Evolutionary conservation across 2,113 vertebrate genomes (phyloP).

Genomic region (Helogale parvula): DNA sequence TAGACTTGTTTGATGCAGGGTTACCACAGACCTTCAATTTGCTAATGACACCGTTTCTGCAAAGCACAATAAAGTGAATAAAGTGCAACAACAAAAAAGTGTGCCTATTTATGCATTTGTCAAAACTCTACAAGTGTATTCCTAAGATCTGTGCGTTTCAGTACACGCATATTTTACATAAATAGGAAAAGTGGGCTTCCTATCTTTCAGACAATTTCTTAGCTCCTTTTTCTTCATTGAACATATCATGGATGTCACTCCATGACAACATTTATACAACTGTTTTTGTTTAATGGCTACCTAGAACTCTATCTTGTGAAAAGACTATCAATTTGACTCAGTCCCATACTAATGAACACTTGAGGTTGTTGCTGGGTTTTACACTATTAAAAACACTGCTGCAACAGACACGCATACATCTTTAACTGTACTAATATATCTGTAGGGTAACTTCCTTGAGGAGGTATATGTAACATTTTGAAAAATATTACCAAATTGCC

Average conservation of each 20-base stretch:
- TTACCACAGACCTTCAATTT: background rate
- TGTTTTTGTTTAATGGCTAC: background rate
- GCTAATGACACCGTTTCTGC: background rate
- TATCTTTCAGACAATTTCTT: background rate
- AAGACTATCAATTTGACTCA: background rate
- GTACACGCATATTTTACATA: background rate
- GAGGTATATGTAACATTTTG: background rate
- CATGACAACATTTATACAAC: background rate
- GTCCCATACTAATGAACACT: background rate
- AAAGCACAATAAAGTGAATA: background rate
- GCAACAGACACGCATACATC: background rate
- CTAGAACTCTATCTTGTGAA: background rate
- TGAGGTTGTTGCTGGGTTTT: conserved; percentile 5
- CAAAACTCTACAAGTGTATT: background rate
- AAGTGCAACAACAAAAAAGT: background rate
- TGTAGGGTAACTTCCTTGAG: background rate
- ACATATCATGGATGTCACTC: background rate
- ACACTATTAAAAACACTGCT: background rate
- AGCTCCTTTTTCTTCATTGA: background rate
- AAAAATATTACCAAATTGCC: background rate
- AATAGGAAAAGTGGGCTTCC: background rate
- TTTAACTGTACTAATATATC: background rate
- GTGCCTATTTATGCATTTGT: background rate
- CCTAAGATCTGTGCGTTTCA: background rate
- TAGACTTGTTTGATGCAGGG: background rate